phyloP scores from a whole-genome alignment of 2,888 invertebrate genomes.

The Siphlonurus alternatus region DNA sequence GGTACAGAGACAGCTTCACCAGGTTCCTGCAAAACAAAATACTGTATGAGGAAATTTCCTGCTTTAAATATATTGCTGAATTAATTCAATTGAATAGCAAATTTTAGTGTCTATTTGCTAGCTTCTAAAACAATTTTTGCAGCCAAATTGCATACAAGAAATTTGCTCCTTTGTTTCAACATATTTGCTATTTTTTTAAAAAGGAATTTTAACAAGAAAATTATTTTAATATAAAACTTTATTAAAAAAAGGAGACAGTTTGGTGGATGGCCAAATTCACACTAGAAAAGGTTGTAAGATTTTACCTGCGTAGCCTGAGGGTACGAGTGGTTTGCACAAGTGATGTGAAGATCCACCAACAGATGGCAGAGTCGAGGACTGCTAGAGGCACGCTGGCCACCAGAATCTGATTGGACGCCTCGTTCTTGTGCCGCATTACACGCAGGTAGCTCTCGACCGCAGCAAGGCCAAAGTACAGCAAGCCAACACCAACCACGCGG shows the following conservation, averaged over 20 bases:
- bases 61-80: too few relatives aligned
- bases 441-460: constrained; percentile 75
- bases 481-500: constrained; percentile 69
- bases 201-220: background rate
- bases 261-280: background rate
- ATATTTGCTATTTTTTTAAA: too few relatives aligned
- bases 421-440: constrained; percentile 43
- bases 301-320: constrained; percentile 60
- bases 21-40: constrained; percentile 50
- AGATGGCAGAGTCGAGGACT: constrained; percentile 69
- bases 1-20: constrained; percentile 75
- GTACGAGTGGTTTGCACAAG: constrained; percentile 82
- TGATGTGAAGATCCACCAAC: constrained; percentile 87
- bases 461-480: constrained; percentile 66
- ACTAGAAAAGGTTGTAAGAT: constrained; percentile 13
- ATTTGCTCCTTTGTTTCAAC: too few relatives aligned
- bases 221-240: constrained; percentile 1
- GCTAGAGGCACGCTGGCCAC: constrained; percentile 76
- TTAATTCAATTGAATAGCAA: background rate
- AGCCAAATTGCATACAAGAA: too few relatives aligned
- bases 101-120: background rate
- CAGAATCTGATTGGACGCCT: constrained; percentile 43
- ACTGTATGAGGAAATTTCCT: too few relatives aligned
- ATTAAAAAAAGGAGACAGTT: background rate
- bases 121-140: background rate